Base-by-base conservation (phyloP, 1,140 invertebrate genomes). In the Sitobion miscanthi region DNA sequence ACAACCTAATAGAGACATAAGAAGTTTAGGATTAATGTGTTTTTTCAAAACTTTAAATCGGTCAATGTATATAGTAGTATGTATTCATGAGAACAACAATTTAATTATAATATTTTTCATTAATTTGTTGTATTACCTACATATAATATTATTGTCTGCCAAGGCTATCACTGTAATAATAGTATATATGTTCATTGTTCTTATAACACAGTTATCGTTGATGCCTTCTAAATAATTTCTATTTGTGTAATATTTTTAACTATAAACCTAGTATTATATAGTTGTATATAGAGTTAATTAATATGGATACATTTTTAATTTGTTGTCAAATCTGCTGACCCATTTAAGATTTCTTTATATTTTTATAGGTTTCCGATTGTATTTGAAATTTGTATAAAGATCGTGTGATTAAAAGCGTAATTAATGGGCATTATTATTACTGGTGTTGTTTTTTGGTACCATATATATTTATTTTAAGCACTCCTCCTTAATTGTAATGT, bases 1-100 rank as follows among this genome's bases (percentile, higher is more conserved):
- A 87, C 5, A 52, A 87, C 21, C 86, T 87, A 87, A 52, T 87
- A 87, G 47, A 87, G 86, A 2, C 47, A n/a, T 52, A 87, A n/a
- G 30, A 45, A 0, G 11, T 49, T n/a, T 35, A n/a, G 6, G 86
- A 87, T 49, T 87, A 87, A 87, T 87, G 30, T 8, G 17, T 49
- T 87, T 49, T 49, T 20, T 49, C 17, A 52, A 21, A 49, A 87
- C 47, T 17, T 47, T 87, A n/a, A 49, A n/a, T 25, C 3, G 38
- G 14, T 45, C 23, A 42, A 45, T 85, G 25, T 30, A 38, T 7
- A 9, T 25, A 85, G 42, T 83, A 83, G 30, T 83, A 42, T 83
- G 30, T 83, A 42, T 83, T 21, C 42, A 23, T 38, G 42, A 83
- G 35, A 83, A 42, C 8, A 83, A 23, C 1, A 9, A 83, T 83